Conservation (phyloP, 2,888 invertebrate species). For the Lasioglossum malachurum region DNA sequence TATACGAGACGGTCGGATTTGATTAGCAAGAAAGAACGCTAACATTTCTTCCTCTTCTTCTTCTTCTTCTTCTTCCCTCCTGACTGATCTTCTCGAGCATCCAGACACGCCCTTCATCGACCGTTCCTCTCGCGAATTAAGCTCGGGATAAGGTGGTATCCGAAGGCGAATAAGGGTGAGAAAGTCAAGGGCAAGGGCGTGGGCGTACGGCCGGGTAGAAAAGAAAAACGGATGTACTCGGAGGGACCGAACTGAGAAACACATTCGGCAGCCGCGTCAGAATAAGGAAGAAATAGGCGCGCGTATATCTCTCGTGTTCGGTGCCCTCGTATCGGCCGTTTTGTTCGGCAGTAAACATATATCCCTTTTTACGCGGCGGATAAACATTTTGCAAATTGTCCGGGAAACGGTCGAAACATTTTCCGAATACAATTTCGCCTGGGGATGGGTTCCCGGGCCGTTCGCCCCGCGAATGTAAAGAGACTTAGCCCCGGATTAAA, state of each 20-base stretch:
- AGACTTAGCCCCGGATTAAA: conserved; percentile 53
- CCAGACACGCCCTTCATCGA: conserved; percentile 71
- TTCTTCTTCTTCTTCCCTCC: conserved; percentile 13
- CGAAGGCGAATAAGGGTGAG: conserved; percentile 63
- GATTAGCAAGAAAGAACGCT: conserved; percentile 38
- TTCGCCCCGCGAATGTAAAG: conserved; percentile 24
- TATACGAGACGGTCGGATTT: conserved; percentile 32
- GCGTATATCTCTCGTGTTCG: conserved; percentile 32
- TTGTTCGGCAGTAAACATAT: not conserved
- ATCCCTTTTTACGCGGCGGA: not conserved
- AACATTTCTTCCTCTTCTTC: conserved; percentile 29
- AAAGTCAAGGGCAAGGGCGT: conserved; percentile 72
- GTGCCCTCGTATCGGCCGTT: conserved; percentile 2
- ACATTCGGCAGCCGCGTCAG: conserved; percentile 30
- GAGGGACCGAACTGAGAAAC: conserved; percentile 50
- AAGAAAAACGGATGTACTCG: conserved; percentile 42
- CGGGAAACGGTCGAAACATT: not conserved
- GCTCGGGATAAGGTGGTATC: conserved; percentile 68
- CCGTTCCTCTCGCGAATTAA: conserved; percentile 71
- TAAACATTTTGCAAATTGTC: conserved; percentile 6
- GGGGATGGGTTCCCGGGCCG: not conserved
- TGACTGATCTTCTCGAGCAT: conserved; percentile 53
- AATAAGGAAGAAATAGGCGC: conserved; percentile 27
- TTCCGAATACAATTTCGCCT: conserved; percentile 4
- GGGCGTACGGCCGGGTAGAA: conserved; percentile 54